Percentiles rank a stretch among this genome's conserved stretches.
phyloP scores from a whole-genome alignment of 2,888 invertebrate species.

The Trissonchulus latispiculum region DNA sequence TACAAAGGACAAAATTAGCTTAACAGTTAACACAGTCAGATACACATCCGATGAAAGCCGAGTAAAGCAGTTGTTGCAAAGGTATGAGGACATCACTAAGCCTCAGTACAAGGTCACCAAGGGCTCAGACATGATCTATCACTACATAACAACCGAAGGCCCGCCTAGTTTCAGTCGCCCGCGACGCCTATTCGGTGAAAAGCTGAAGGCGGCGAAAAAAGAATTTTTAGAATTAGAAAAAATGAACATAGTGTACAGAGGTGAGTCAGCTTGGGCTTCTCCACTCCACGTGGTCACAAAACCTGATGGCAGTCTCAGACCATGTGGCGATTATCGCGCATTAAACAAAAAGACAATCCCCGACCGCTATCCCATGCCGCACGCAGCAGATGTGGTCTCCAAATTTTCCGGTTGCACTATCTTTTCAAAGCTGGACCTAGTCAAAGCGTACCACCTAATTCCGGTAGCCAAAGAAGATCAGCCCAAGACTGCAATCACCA shows the following conservation, averaged over 20 bases:
- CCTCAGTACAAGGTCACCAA: not conserved
- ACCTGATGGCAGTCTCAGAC: too few species aligned
- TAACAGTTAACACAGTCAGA: too few species aligned
- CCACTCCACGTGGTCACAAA: too few species aligned
- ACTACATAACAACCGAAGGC: not conserved
- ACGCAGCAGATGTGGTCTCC: not conserved
- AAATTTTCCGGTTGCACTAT: not conserved
- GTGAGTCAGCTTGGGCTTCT: constrained; percentile 2
- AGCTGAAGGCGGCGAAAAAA: not conserved
- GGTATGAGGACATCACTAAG: not conserved
- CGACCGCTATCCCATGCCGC: constrained; percentile 10
- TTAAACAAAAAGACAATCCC: constrained; percentile 4
- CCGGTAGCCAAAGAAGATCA: not conserved
- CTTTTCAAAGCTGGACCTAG: constrained; percentile 6
- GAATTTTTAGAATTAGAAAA: constrained; percentile 2
- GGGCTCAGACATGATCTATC: not conserved
- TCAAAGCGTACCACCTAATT: not conserved
- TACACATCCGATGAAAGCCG: not conserved
- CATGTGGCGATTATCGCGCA: constrained; percentile 3
- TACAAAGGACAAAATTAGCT: too few species aligned
- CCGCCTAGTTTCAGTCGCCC: not conserved
- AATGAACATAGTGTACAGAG: not conserved
- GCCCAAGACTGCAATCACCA: not conserved
- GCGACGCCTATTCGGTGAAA: constrained; percentile 7
- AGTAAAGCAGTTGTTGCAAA: not conserved